Conservation (phyloP, 2,888 invertebrate genomes). For the Ligdia adustata region DNA sequence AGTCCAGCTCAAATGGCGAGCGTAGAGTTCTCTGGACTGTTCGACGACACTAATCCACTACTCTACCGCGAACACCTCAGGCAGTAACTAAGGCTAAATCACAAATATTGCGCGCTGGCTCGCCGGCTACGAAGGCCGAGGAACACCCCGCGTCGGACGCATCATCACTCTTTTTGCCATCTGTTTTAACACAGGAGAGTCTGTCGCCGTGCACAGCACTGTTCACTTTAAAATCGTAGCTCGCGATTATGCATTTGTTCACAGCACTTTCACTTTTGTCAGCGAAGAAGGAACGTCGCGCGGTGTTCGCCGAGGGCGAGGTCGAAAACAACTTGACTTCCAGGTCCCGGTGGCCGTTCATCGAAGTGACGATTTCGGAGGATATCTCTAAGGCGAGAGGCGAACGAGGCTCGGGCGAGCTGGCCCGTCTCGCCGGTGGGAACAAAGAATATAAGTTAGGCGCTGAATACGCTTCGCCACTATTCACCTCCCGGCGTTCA, state of each 20-base stretch:
- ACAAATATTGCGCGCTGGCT: slow-evolving; percentile 74
- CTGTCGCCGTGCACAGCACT: slow-evolving; percentile 72
- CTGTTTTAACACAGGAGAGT: slow-evolving; percentile 61
- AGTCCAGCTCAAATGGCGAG: slow-evolving; percentile 82
- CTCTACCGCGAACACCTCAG: slow-evolving; percentile 68
- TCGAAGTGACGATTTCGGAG: slow-evolving; percentile 90
- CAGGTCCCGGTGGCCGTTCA: slow-evolving; percentile 90
- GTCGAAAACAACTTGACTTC: slow-evolving; percentile 91
- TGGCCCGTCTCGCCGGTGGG: slow-evolving; percentile 69
- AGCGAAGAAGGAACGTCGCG: slow-evolving; percentile 76
- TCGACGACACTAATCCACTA: slow-evolving; percentile 62
- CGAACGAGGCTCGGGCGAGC: slow-evolving; percentile 72
- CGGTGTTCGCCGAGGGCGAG: slow-evolving; percentile 78
- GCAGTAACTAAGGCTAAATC: slow-evolving; percentile 82
- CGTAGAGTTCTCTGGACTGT: slow-evolving; percentile 65
- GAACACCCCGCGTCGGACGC: slow-evolving; percentile 68
- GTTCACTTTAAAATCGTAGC: slow-evolving; percentile 68
- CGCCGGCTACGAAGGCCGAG: slow-evolving; percentile 58
- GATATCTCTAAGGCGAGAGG: slow-evolving; percentile 86
- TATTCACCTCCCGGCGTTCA: slow-evolving; percentile 65
- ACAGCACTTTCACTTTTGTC: slow-evolving; percentile 80
- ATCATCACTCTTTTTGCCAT: slow-evolving; percentile 67
- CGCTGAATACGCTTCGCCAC: slow-evolving; percentile 67
- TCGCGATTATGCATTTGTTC: slow-evolving; percentile 69
- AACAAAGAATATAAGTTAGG: slow-evolving; percentile 78